Evolutionary conservation across 2,888 invertebrate genomes (phyloP).

Genomic region (Priocnemis perturbator): DNA sequence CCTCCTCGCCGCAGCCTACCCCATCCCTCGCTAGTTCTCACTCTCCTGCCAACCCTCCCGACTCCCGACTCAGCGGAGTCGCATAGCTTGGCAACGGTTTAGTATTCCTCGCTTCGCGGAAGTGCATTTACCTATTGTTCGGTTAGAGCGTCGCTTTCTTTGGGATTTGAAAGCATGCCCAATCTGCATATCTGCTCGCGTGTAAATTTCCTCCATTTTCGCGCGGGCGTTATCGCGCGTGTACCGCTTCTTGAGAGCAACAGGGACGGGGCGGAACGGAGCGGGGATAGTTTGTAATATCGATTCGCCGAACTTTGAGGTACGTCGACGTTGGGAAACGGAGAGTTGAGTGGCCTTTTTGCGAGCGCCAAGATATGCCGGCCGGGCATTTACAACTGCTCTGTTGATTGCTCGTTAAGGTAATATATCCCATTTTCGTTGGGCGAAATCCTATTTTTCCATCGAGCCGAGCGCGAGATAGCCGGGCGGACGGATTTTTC

Average conservation of each 20-base stretch:
- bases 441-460: too few species aligned
- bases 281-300: too few species aligned
- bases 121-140: constrained; percentile 58
- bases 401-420: too few species aligned
- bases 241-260: background rate
- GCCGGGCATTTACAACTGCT: too few species aligned
- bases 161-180: constrained; percentile 41
- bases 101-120: constrained; percentile 40
- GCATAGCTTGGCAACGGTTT: constrained; percentile 47
- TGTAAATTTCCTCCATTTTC: constrained; percentile 39
- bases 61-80: constrained; percentile 46
- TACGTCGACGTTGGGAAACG: too few species aligned
- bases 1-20: constrained; percentile 30
- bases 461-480: too few species aligned
- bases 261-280: too few species aligned
- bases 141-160: constrained; percentile 45
- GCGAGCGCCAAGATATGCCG: too few species aligned
- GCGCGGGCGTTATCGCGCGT: constrained; percentile 18
- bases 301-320: too few species aligned
- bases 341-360: too few species aligned
- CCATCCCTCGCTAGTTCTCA: constrained; percentile 23
- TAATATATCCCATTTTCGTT: too few species aligned
- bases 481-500: too few species aligned
- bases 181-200: constrained; percentile 41
- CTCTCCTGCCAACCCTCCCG: constrained; percentile 10